Percentiles rank a stretch among this genome's conserved stretches.
Evolutionary conservation across 2,888 invertebrate genomes (phyloP).

Genomic region (Adineta ricciae): DNA sequence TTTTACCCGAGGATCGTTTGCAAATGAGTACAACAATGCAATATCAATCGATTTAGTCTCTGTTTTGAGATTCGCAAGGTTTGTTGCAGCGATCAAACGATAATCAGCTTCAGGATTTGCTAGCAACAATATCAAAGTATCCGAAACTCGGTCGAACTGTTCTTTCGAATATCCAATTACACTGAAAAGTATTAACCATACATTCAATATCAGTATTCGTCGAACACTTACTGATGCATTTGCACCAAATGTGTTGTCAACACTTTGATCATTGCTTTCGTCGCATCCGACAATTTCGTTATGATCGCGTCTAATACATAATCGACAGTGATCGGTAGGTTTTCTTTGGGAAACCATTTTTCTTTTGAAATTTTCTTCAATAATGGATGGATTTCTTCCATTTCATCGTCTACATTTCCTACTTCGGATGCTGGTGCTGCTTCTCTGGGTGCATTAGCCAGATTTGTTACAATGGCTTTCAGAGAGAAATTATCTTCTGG

Average conservation of each 20-base stretch:
- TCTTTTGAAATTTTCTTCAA: neutral
- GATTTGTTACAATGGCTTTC: neutral
- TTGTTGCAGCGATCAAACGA: neutral
- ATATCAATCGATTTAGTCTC: neutral
- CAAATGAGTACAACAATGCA: neutral
- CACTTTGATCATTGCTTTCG: neutral
- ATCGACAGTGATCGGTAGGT: neutral
- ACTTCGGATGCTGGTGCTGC: neutral
- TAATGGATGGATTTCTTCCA: neutral
- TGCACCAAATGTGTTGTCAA: neutral
- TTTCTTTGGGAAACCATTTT: neutral
- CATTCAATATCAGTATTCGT: neutral
- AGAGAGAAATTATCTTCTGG: neutral
- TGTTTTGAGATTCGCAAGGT: neutral
- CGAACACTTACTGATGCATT: neutral
- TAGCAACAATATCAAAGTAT: neutral
- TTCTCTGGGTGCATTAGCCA: neutral
- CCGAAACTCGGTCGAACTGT: neutral
- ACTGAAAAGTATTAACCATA: neutral
- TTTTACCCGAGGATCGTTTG: neutral
- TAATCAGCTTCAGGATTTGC: neutral
- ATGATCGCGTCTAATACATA: neutral
- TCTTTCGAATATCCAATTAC: neutral
- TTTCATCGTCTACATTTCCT: neutral
- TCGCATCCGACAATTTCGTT: neutral